phyloP scores from a whole-genome alignment of 2,113 vertebrate genomes.

The Fulmarus glacialis region DNA sequence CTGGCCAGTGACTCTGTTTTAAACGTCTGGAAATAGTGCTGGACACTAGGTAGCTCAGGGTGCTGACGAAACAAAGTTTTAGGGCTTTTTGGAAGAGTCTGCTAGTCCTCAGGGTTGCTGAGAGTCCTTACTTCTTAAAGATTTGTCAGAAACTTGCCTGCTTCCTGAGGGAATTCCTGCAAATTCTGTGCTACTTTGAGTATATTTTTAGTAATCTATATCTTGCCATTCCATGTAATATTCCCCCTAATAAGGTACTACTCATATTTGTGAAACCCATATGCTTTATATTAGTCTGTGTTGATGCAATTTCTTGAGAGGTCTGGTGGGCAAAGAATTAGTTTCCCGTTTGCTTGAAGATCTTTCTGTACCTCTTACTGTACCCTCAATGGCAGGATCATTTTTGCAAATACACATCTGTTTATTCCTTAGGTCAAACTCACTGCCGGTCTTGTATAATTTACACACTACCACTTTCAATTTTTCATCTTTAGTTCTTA shows the following conservation, averaged over 20 bases:
- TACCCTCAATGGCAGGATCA: neutral
- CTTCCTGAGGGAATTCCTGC: neutral
- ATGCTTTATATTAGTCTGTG: neutral
- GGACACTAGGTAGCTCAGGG: neutral
- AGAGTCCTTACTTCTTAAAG: neutral
- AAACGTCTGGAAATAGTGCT: neutral
- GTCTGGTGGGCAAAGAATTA: neutral
- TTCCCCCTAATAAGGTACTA: neutral
- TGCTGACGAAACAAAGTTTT: neutral
- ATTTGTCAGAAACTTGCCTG: neutral
- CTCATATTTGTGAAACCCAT: neutral
- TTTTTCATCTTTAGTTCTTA: neutral
- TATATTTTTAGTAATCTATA: neutral
- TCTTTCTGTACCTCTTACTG: neutral
- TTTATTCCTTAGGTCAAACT: slow-evolving; percentile 1
- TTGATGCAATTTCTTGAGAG: neutral
- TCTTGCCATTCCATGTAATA: neutral
- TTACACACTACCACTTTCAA: neutral
- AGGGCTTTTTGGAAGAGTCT: neutral
- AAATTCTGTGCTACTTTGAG: neutral
- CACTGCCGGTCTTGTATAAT: neutral
- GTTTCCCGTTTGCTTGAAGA: neutral
- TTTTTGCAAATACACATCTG: neutral
- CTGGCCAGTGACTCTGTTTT: neutral
- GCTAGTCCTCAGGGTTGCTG: neutral